Evolutionary conservation across 2,797 vertebrate species (phyloP).

Genomic region (Sardinella longiceps): DNA sequence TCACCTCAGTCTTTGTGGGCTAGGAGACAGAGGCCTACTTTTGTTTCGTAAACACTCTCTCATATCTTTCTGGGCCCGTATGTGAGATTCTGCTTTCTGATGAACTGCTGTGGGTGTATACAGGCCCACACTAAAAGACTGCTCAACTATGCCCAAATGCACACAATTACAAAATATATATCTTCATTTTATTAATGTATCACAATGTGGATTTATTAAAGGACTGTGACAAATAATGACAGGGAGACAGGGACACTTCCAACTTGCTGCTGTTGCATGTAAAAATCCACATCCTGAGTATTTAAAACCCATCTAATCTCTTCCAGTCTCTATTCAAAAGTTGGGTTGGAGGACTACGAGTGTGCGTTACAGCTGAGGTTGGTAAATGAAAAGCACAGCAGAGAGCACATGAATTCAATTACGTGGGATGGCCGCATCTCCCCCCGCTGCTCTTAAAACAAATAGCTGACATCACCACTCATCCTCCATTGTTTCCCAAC

Average conservation of each 20-base stretch:
- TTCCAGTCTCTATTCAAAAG: not conserved
- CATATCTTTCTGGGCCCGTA: not conserved
- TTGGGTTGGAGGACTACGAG: not conserved
- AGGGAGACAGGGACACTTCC: not conserved
- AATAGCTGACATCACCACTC: constrained; percentile 26
- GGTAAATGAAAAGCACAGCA: constrained; percentile 12
- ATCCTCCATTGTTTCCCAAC: constrained; percentile 6
- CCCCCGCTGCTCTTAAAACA: constrained; percentile 12
- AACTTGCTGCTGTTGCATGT: not conserved
- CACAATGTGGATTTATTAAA: not conserved
- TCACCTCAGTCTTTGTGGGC: not conserved
- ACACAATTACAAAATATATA: not conserved
- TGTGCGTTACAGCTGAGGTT: constrained; percentile 10
- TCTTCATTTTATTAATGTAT: not conserved
- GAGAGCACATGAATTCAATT: constrained; percentile 26
- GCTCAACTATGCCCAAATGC: not conserved
- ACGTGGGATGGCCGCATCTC: not conserved
- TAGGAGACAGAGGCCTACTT: not conserved
- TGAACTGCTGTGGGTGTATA: not conserved
- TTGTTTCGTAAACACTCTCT: not conserved
- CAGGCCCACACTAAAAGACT: not conserved
- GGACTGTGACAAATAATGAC: not conserved
- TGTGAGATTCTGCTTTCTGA: not conserved
- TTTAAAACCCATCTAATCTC: not conserved
- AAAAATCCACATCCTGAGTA: not conserved